A percentile compares a stretch with the other conserved stretches of the same genome.
Conservation (phyloP, 2,113 vertebrate species). For the Aptenodytes forsteri region DNA sequence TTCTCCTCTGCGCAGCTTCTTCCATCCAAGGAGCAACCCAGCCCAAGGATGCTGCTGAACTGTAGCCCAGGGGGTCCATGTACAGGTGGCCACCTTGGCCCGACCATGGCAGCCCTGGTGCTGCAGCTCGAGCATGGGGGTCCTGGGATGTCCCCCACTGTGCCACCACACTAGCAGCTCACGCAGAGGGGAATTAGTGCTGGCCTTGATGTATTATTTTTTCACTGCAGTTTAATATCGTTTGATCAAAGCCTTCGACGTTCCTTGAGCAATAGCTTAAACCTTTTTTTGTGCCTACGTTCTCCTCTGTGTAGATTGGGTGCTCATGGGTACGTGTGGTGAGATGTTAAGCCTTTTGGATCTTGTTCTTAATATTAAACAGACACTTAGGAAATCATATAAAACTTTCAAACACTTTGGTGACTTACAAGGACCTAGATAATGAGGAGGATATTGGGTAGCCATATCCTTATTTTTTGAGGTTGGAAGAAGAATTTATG, state of each 20-base stretch:
- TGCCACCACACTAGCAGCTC: not conserved
- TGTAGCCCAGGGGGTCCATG: rapidly evolving
- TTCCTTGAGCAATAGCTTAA: not conserved
- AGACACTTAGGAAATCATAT: not conserved
- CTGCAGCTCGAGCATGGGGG: rapidly evolving
- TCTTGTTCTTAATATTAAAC: not conserved
- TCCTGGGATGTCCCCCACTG: not conserved
- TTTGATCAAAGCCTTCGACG: not conserved
- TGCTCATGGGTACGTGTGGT: not conserved
- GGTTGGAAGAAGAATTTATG: not conserved
- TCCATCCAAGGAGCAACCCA: rapidly evolving
- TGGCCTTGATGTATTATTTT: not conserved
- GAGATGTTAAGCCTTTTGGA: not conserved
- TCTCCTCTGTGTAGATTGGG: not conserved
- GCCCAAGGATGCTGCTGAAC: not conserved
- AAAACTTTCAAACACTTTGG: not conserved
- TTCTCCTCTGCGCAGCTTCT: not conserved
- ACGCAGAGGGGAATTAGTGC: not conserved
- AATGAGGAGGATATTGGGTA: not conserved
- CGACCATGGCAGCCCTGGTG: not conserved
- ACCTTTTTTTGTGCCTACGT: rapidly evolving
- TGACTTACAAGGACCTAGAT: not conserved
- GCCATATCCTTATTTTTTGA: not conserved
- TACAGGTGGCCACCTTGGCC: rapidly evolving
- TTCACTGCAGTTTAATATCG: rapidly evolving